These are phyloP conservation scores for Mesocentrotus franciscanus DNA, from an alignment of 53 echinoderm and acorn worm species.

Conservation along the genomic window DNA sequence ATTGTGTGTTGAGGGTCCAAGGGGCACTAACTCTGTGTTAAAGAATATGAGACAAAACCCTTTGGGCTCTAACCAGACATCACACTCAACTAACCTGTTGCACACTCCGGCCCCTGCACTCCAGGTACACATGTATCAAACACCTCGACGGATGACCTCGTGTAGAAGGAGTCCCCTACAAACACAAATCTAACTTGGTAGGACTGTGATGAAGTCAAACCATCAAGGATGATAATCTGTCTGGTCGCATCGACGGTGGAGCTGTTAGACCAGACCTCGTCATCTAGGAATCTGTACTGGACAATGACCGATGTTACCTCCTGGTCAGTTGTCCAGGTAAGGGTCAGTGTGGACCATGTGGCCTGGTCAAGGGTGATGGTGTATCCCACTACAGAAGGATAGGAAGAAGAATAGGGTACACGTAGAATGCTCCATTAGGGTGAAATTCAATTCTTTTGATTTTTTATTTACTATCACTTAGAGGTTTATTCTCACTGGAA, in stretches of 20 bases:
- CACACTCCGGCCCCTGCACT: constrained; percentile 47
- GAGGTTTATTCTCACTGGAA: no score
- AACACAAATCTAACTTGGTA: constrained; percentile 51
- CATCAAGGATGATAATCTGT: constrained; percentile 38
- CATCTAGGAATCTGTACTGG: constrained; percentile 34
- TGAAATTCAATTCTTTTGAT: no score
- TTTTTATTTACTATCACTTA: no score
- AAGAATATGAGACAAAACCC: neutral
- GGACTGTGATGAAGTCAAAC: neutral
- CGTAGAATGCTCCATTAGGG: no score
- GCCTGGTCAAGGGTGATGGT: constrained; percentile 40
- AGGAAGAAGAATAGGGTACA: neutral
- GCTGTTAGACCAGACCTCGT: constrained; percentile 51
- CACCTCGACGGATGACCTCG: neutral
- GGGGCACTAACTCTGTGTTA: neutral
- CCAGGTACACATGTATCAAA: constrained; percentile 6
- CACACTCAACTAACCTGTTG: neutral
- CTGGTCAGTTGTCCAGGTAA: constrained; percentile 48
- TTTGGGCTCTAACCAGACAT: neutral
- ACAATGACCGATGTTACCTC: constrained; percentile 38
- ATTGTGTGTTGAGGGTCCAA: neutral
- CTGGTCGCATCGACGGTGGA: constrained; percentile 7
- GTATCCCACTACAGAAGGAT: constrained; percentile 36
- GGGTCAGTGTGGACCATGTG: constrained; percentile 5
- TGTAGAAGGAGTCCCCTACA: constrained; percentile 51